Conservation (phyloP, 23 tunicate species). For the Pegea sp. region DNA sequence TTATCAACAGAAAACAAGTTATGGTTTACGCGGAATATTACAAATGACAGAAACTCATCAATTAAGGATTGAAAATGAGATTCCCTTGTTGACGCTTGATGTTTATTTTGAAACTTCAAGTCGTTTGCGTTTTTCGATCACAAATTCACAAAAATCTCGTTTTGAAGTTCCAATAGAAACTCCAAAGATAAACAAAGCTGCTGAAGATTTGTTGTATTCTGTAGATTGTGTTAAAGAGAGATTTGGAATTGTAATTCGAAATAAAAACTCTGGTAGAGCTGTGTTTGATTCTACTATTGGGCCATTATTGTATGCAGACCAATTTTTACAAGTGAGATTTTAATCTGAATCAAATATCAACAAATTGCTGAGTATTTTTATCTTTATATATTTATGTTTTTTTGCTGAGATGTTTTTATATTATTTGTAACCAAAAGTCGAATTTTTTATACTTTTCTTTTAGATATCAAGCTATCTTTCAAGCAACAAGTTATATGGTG, state of each 20-base stretch:
- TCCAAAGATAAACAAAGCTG: conserved; percentile 10
- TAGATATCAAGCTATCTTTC: conserved; percentile 53
- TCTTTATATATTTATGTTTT: too few relatives aligned
- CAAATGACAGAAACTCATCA: not conserved
- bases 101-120: conserved; percentile 14
- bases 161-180: conserved; percentile 68
- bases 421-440: not conserved
- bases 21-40: conserved; percentile 31
- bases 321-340: conserved; percentile 47
- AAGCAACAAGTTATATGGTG: conserved; percentile 46
- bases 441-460: not conserved
- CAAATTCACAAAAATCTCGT: conserved; percentile 18
- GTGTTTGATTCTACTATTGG: conserved; percentile 54
- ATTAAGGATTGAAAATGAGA: conserved; percentile 9
- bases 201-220: conserved; percentile 7
- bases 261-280: conserved; percentile 18
- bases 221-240: conserved; percentile 3
- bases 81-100: conserved; percentile 10
- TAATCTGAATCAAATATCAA: not conserved
- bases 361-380: not conserved
- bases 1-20: conserved; percentile 11
- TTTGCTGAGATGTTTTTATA: not conserved
- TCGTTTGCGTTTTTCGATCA: conserved; percentile 31
- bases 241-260: conserved; percentile 18
- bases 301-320: conserved; percentile 59